Evolutionary conservation across 2,888 invertebrate genomes (phyloP).

Genomic region (Drosophila subquinaria): DNA sequence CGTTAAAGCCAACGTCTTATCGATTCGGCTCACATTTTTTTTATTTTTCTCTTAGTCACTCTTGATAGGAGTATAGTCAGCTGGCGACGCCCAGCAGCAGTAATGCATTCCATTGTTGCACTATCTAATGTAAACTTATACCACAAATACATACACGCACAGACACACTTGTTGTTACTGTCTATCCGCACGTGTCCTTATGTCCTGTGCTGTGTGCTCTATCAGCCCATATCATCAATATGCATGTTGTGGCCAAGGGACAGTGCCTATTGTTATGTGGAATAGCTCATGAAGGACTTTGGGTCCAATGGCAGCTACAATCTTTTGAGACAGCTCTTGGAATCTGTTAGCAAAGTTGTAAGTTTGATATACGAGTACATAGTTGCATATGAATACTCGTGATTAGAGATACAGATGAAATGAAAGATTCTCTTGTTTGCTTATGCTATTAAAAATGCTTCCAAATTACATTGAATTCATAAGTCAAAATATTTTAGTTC

Average conservation of each 20-base stretch:
- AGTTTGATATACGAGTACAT: not conserved
- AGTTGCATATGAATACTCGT: not conserved
- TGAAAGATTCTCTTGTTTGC: not conserved
- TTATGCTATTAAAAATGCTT: not conserved
- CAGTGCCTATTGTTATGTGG: slow-evolving; percentile 21
- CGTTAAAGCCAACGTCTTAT: slow-evolving; percentile 48
- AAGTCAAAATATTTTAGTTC: not conserved
- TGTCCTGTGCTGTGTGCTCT: slow-evolving; percentile 34
- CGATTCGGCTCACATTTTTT: slow-evolving; percentile 63
- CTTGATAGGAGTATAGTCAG: slow-evolving; percentile 50
- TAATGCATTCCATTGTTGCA: slow-evolving; percentile 52
- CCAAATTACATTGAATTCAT: no score
- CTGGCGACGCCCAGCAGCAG: slow-evolving; percentile 60
- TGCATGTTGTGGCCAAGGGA: slow-evolving; percentile 26
- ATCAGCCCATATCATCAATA: slow-evolving; percentile 47
- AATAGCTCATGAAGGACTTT: slow-evolving; percentile 2
- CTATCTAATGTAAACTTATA: slow-evolving; percentile 51
- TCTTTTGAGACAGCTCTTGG: not conserved
- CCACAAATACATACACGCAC: slow-evolving; percentile 12
- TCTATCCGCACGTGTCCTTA: slow-evolving; percentile 50
- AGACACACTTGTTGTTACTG: slow-evolving; percentile 59
- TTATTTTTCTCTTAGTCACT: slow-evolving; percentile 54
- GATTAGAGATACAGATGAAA: slow-evolving; percentile 1
- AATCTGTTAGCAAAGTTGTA: slow-evolving; percentile 3
- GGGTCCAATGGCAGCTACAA: not conserved